phyloP scores from a whole-genome alignment of 1,140 invertebrate genomes.

The Drosophila tani region DNA sequence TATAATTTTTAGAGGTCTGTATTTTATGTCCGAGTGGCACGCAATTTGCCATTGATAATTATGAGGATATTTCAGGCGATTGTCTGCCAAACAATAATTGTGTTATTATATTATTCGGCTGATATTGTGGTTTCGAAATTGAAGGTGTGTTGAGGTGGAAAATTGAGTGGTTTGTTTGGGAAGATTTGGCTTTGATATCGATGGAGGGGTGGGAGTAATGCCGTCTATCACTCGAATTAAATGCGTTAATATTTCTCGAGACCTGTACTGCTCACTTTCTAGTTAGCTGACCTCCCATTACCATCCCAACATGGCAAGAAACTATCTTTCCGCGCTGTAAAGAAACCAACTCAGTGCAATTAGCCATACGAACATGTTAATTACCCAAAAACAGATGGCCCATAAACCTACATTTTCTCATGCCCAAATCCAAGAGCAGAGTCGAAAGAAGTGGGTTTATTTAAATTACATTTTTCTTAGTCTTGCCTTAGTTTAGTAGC shows the following conservation, averaged over 20 bases:
- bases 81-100: conserved; percentile 48
- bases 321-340: not conserved
- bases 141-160: conserved; percentile 48
- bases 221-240: not conserved
- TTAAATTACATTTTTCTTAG: conserved; percentile 59
- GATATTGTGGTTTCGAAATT: conserved; percentile 54
- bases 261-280: conserved; percentile 32
- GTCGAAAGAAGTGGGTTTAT: conserved; percentile 53
- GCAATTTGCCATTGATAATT: conserved; percentile 67
- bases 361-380: conserved; percentile 73
- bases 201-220: not conserved
- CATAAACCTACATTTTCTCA: conserved; percentile 70
- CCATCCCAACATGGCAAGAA: conserved; percentile 19
- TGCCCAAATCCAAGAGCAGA: conserved; percentile 44
- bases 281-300: conserved; percentile 6
- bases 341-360: conserved; percentile 51
- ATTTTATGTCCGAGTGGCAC: conserved; percentile 57
- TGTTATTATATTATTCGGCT: conserved; percentile 50
- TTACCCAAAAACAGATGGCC: conserved; percentile 61
- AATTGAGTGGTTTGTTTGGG: conserved; percentile 54
- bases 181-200: conserved; percentile 16
- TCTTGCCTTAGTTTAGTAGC: conserved; percentile 21
- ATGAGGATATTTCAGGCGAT: conserved; percentile 51
- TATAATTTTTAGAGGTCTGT: conserved; percentile 40
- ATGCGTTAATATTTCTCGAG: not conserved